Conservation (phyloP, 2,113 vertebrate species). For the Bubo scandiacus region DNA sequence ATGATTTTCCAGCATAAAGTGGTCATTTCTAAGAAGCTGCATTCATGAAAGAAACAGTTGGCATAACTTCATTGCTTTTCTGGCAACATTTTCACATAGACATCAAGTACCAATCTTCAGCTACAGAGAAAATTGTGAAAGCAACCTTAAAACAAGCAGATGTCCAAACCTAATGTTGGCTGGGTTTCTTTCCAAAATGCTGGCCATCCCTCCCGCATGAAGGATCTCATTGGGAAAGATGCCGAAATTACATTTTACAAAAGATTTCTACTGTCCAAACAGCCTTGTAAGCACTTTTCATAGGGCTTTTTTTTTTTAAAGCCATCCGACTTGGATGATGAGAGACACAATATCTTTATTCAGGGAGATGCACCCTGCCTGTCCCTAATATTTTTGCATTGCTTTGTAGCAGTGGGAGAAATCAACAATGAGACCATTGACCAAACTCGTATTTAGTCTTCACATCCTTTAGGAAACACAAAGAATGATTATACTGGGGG, state of each 20-base stretch:
- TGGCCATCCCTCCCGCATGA: background rate
- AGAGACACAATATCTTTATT: constrained; percentile 37
- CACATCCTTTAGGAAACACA: constrained; percentile 39
- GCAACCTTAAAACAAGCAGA: constrained; percentile 61
- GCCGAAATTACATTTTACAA: constrained; percentile 10
- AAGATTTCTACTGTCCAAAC: background rate
- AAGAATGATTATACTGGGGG: constrained; percentile 42
- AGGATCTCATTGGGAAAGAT: constrained; percentile 21
- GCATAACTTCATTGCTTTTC: constrained; percentile 31
- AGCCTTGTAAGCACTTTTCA: constrained; percentile 41
- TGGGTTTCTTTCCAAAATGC: constrained; percentile 24
- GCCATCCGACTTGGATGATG: background rate
- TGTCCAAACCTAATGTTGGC: constrained; percentile 40
- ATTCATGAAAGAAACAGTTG: constrained; percentile 12
- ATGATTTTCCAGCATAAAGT: background rate
- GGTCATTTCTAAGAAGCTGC: background rate
- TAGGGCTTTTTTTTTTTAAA: background rate
- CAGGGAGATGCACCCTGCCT: constrained; percentile 30
- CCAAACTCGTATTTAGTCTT: constrained; percentile 25
- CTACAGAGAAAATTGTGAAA: constrained; percentile 59
- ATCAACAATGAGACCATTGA: constrained; percentile 58
- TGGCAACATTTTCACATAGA: constrained; percentile 42
- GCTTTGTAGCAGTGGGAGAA: constrained; percentile 14
- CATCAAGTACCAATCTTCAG: constrained; percentile 55
- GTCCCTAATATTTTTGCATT: constrained; percentile 33